Evolutionary conservation across 2,797 vertebrate genomes (phyloP).

Genomic region (Parotocinclus haroldoi): DNA sequence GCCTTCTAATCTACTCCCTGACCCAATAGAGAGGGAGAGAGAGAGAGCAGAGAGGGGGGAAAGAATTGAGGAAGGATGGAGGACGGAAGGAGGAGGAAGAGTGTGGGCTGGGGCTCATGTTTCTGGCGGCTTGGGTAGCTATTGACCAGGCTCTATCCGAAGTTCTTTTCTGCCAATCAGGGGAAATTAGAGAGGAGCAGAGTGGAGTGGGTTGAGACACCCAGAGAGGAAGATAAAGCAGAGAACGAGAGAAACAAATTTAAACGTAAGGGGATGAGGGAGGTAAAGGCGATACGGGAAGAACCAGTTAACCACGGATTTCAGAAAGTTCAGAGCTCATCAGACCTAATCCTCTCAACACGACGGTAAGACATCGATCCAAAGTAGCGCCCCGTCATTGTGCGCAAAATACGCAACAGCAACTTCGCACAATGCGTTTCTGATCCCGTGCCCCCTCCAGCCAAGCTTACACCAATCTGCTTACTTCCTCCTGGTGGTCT

Average conservation of each 20-base stretch:
- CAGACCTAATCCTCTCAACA: constrained; percentile 2
- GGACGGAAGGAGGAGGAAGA: constrained; percentile 28
- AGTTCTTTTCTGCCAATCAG: constrained; percentile 69
- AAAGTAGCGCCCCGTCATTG: not conserved
- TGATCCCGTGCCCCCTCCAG: not conserved
- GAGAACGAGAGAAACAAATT: not conserved
- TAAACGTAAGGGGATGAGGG: constrained; percentile 9
- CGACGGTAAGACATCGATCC: not conserved
- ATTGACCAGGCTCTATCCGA: constrained; percentile 68
- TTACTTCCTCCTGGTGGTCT: constrained; percentile 11
- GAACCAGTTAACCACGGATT: not conserved
- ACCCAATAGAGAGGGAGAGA: constrained; percentile 7
- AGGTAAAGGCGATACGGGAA: not conserved
- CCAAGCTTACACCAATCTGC: constrained; percentile 4
- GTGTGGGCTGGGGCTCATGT: constrained; percentile 56
- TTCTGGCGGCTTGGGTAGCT: constrained; percentile 62
- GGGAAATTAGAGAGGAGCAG: constrained; percentile 57
- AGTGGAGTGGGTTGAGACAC: too few relatives aligned
- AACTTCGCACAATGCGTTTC: not conserved
- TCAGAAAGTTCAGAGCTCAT: not conserved
- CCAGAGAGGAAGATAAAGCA: constrained; percentile 2
- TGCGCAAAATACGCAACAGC: not conserved
- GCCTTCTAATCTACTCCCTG: constrained; percentile 47
- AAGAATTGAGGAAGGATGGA: constrained; percentile 1
- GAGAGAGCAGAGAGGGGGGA: constrained; percentile 16